These are phyloP conservation scores for Ammospiza nelsoni DNA, from an alignment of 2,113 vertebrate genomes.

Conservation along the genomic window DNA sequence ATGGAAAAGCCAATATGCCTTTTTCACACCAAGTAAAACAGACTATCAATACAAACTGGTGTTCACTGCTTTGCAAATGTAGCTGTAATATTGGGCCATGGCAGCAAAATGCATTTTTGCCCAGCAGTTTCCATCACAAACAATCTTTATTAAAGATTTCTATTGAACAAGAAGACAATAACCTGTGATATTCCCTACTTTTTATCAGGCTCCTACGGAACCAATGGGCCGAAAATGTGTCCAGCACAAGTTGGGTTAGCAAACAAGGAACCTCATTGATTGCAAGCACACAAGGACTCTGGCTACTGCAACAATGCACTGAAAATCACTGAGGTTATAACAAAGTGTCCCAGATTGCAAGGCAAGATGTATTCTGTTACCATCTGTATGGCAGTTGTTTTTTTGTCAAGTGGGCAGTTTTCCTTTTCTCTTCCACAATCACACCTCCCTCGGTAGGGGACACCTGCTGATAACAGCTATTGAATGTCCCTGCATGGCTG, in stretches of 20 bases:
- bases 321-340: not conserved
- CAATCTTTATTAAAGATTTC: not conserved
- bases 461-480: too few relatives aligned
- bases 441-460: too few relatives aligned
- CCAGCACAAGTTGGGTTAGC: not conserved
- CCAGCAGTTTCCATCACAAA: not conserved
- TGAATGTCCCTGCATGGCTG: too few relatives aligned
- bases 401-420: too few relatives aligned
- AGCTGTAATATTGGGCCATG: fast-evolving
- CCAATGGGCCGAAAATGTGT: not conserved
- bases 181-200: not conserved
- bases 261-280: not conserved
- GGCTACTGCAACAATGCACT: fast-evolving
- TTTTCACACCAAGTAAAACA: not conserved
- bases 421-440: too few relatives aligned
- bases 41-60: not conserved
- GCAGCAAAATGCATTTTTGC: not conserved
- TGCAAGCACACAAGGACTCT: not conserved
- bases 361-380: too few relatives aligned
- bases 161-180: not conserved
- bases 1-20: not conserved
- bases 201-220: not conserved
- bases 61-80: not conserved
- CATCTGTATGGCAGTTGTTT: too few relatives aligned
- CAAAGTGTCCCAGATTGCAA: not conserved